Evolutionary conservation across 2,888 invertebrate genomes (phyloP).

Genomic region (Cheiracanthium punctorium): DNA sequence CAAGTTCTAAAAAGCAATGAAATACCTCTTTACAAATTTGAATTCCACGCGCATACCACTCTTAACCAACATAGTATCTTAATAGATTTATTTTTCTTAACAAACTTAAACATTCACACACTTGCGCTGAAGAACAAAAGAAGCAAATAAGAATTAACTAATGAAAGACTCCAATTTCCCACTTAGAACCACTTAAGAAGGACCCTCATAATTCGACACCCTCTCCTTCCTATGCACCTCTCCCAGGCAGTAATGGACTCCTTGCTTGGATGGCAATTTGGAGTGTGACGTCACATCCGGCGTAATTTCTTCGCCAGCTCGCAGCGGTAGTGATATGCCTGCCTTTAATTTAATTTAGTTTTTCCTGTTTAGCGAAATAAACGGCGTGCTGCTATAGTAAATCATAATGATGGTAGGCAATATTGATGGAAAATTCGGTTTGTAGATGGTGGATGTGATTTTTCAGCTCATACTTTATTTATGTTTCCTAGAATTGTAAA

Average conservation of each 20-base stretch:
- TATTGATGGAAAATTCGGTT: no score
- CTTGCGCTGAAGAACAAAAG: not conserved
- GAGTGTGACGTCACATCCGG: not conserved
- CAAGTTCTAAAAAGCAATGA: no score
- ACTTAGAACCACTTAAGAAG: not conserved
- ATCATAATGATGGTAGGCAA: not conserved
- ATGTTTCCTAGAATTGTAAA: no score
- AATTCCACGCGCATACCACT: no score
- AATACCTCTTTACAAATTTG: no score
- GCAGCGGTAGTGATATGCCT: not conserved
- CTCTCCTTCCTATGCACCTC: not conserved
- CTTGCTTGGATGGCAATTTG: not conserved
- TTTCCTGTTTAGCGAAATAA: not conserved
- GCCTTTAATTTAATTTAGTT: not conserved
- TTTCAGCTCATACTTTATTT: no score
- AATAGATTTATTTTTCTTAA: not conserved
- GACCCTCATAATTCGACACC: not conserved
- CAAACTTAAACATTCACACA: not conserved
- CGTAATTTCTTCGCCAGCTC: not conserved
- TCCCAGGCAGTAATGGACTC: not conserved
- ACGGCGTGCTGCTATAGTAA: not conserved
- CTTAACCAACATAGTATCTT: no score
- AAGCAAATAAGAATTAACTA: not conserved
- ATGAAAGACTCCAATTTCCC: not conserved
- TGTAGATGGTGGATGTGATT: no score